Conservation (phyloP, 1,140 invertebrate species). For the Bilobella aurantiaca region DNA sequence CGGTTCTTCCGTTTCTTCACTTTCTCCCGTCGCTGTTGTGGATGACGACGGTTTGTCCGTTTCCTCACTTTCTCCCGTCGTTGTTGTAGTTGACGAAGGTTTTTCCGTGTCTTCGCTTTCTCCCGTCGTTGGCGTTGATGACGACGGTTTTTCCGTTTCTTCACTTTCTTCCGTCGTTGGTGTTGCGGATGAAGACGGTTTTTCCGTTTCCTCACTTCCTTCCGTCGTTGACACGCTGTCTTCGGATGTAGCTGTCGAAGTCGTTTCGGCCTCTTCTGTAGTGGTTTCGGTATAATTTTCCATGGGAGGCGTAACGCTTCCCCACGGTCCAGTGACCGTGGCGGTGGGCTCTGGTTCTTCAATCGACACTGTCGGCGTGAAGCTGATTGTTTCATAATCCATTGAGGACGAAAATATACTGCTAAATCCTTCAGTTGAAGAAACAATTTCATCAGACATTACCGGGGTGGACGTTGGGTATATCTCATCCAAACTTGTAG, state of each 20-base stretch:
- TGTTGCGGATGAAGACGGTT: background rate
- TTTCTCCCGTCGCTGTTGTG: no score
- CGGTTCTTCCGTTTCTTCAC: no score
- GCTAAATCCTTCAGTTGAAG: background rate
- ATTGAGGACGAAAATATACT: background rate
- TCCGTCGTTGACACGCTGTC: no score
- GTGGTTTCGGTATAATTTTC: background rate
- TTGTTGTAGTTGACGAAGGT: background rate
- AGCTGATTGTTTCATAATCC: background rate
- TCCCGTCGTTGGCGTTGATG: background rate
- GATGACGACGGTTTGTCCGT: no score
- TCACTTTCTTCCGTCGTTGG: no score
- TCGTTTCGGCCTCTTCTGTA: background rate
- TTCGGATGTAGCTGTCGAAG: background rate
- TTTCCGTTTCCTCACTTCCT: background rate
- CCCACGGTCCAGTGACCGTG: background rate
- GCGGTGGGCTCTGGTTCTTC: constrained; percentile 4
- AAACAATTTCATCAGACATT: background rate
- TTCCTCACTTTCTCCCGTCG: no score
- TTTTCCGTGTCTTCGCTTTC: background rate
- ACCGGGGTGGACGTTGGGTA: background rate
- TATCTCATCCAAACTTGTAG: background rate
- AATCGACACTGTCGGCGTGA: background rate
- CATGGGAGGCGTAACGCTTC: background rate
- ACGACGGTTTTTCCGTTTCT: background rate